Evolutionary conservation across 2,888 invertebrate species (phyloP), one percentile per base, ranked within the genome.

Genomic region (Drosophila rellima): DNA sequence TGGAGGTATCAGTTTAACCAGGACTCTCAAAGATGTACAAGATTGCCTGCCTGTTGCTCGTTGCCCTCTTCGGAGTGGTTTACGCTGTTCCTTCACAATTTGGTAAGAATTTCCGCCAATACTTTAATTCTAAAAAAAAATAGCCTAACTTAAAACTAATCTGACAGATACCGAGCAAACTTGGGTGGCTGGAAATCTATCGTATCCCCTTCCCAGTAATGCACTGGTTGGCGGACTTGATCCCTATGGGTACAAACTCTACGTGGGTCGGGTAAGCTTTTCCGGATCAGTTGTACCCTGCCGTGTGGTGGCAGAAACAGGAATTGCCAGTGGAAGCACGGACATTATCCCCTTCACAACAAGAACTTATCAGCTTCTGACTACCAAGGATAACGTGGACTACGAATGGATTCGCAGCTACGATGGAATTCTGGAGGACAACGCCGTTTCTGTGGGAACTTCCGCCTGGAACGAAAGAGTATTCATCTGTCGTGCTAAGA

Each of bases 161-260:
- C 10, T n/a, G 2, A n/a, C 11, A 59, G 48, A 59, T 45, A 62
- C 52, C 10, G 50, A 80, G 23, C 56, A 80, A 29, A 18, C 35
- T 6, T 81, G 81, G 81, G 44, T 39, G 6, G 29, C 51, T 2
- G 78, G 81, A 7, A 74, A 81, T 51, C 63, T 81, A 7, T 75
- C 81, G 2, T 39, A 37, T 23, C 51, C 61, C 1, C 42, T 81
- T 15, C 70, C 84, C 5, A 44, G 7, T 0, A 42, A 52, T n/a
- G 70, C 63, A 6, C n/a, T 81, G 6, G 7, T 80, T 23, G 83
- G 83, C 8, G 80, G 80, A 18, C 51, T 76, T 7, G 78, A 81
- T 78, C 52, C 73, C 3, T 45, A 67, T 29, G 84, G 84, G 15
- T 76, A 66, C 33, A 62, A 56, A 11, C 61, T 64, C 20, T 83